Conservation (phyloP, 2,797 vertebrate genomes). For the Peromyscus attwateri region DNA sequence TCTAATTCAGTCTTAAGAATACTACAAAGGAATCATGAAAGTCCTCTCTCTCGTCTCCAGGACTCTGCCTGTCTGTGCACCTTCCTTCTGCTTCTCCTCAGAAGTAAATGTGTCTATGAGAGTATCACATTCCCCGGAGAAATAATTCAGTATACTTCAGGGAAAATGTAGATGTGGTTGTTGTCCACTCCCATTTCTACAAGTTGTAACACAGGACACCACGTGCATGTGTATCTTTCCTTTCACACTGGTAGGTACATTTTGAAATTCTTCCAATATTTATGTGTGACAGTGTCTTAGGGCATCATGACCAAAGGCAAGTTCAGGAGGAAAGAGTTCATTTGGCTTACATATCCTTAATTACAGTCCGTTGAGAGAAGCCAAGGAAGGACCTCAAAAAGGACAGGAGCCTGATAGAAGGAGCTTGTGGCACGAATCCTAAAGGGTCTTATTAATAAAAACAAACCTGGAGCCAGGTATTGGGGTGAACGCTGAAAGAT, state of each 20-base stretch:
- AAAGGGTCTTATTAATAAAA: too few relatives aligned
- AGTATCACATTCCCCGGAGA: neutral
- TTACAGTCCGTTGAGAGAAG: neutral
- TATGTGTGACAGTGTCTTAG: neutral
- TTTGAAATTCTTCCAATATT: neutral
- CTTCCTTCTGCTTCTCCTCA: neutral
- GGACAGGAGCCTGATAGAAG: too few relatives aligned
- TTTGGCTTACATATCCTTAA: neutral
- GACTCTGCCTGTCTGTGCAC: neutral
- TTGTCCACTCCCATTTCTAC: neutral
- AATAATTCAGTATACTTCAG: neutral
- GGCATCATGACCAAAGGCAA: neutral
- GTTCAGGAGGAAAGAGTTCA: neutral
- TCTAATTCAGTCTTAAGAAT: neutral
- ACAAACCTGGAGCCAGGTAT: too few relatives aligned
- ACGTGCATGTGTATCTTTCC: neutral
- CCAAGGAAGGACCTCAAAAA: neutral
- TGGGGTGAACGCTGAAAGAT: too few relatives aligned
- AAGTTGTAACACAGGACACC: neutral
- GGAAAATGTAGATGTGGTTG: neutral
- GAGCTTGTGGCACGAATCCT: too few relatives aligned
- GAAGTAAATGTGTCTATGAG: neutral
- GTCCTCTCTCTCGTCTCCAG: rapidly evolving
- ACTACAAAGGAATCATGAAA: neutral
- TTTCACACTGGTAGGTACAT: neutral